A percentile compares a stretch with the other conserved stretches of the same genome.
Conservation (phyloP, 2,888 invertebrate genomes). For the Tanytarsus gracilentus region DNA sequence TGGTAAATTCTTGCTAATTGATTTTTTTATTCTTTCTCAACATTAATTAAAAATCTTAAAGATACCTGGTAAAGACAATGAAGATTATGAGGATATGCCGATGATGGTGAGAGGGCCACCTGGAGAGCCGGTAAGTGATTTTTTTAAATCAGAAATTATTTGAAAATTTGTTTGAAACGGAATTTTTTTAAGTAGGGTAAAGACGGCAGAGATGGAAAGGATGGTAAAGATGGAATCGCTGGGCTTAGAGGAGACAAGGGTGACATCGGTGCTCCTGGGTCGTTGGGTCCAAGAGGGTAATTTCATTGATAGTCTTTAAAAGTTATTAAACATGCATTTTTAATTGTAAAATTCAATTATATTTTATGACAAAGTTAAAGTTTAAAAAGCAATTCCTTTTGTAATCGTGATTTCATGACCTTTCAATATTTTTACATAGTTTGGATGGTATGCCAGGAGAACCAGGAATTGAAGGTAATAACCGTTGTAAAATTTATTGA, state of each 20-base stretch:
- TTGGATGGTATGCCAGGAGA: conserved; percentile 63
- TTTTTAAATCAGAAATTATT: not conserved
- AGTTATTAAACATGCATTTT: not conserved
- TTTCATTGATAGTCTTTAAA: not conserved
- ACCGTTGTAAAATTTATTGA: not conserved
- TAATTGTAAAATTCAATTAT: too few relatives aligned
- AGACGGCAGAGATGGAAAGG: conserved; percentile 40
- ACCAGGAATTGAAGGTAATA: conserved; percentile 75
- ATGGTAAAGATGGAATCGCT: conserved; percentile 45
- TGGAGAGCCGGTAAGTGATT: conserved; percentile 49
- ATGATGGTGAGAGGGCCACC: conserved; percentile 55
- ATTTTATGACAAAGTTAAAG: too few relatives aligned
- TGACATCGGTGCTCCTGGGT: conserved; percentile 46
- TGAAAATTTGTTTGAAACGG: not conserved
- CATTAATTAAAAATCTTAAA: not conserved
- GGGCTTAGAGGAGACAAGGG: conserved; percentile 46
- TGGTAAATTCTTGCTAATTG: not conserved
- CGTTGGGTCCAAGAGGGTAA: conserved; percentile 41
- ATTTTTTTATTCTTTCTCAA: not conserved
- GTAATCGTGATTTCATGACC: too few relatives aligned
- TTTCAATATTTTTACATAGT: too few relatives aligned
- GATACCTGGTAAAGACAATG: conserved; percentile 41
- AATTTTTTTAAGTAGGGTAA: not conserved
- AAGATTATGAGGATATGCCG: conserved; percentile 45
- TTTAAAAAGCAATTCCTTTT: too few relatives aligned